Base-by-base conservation (phyloP, 1,140 invertebrate species). In the Ceratina japonica region DNA sequence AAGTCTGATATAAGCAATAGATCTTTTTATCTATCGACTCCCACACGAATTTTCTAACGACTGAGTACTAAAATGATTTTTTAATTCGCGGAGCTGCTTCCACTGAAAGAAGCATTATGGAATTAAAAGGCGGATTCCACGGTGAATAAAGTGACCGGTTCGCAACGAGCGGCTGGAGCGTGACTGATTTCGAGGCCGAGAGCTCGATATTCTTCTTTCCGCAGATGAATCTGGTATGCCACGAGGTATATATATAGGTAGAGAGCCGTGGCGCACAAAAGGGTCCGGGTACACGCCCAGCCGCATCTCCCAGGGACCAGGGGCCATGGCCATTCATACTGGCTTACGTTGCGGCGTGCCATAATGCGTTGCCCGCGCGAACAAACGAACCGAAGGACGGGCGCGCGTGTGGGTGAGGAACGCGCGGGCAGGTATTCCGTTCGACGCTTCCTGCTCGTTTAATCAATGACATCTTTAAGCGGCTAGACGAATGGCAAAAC, bases 401-500 rank as follows among this genome's bases (percentile, higher is more conserved):
- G 13, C 24, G 16, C 49, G 56, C n/a, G 84, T 85, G 80, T 85
- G 83, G 76, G 83, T 84, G 80, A 88, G 82, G 77, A 69, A 83
- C 82, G 69, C 82, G 75, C 79, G 75, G 69, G 79, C 80, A 76
- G 76, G 81, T 82, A 77, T 82, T 82, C 78, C 80, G 80, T 80
- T 79, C 49, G 80, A 22, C 52, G 76, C 84, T 88, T 88, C 87
- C 87, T 87, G 76, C 86, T 87, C 87, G 82, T 82, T 87, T 85
- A 85, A 88, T 88, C 87, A 87, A 87, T 87, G 87, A 88, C 87
- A 88, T 86, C 82, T 87, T 86, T 86, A 82, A 87, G 79, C 85
- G 75, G 69, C 58, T 72, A 85, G 84, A 85, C 80, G 84, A 80
- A 56, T 80, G 58, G 75, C 65, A 69, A 77, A 75, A 66, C 74